Base-by-base conservation (phyloP, 2,888 invertebrate genomes). In the Watsonalla binaria region DNA sequence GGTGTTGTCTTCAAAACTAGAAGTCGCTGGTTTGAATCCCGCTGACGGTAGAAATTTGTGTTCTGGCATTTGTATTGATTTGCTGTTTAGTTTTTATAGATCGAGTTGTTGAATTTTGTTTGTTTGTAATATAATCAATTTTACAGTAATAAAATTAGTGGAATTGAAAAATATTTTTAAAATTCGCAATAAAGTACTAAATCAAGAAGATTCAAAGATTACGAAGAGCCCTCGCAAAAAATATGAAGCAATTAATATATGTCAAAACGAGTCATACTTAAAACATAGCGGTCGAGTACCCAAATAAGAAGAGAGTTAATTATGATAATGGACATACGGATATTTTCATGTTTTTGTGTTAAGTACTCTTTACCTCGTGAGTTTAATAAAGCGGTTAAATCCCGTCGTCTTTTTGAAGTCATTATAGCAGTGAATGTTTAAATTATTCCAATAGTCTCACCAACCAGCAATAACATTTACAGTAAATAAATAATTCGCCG, bases 231-330 rank as follows among this genome's bases (percentile, higher is more conserved):
- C 37, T 6, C 37, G 8, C 37, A 37, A 37, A 64, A 59, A 51
- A 54, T 55, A 57, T 57, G 57, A 59, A 54, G 64, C 68, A 71
- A 72, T 73, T 68, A 74, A 76, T 80, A 74, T 74, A 74, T 60
- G 71, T 80, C 73, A 74, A 72, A 74, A 77, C 74, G 76, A 69
- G 73, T 70, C 70, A 69, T 69, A 72, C 68, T 75, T 71, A 68
- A 74, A 78, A 49, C 14, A 58, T 76, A 80, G 80, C 70, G 70
- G 68, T 66, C 60, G 53, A 62, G 58, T 72, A 70, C 68, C 72
- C 66, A 72, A 72, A 76, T 73, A 68, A 64, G 67, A 49, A 37
- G 62, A 66, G 62, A 72, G 68, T 70, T 73, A 73, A 78, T 78
- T 78, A 78, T 78, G 71, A 66, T 76, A 77, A 80, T 78, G 59